A percentile compares a stretch with the other conserved stretches of the same genome.
These are phyloP conservation scores for Camelus bactrianus DNA, from an alignment of 2,113 vertebrate genomes.

Conservation along the genomic window DNA sequence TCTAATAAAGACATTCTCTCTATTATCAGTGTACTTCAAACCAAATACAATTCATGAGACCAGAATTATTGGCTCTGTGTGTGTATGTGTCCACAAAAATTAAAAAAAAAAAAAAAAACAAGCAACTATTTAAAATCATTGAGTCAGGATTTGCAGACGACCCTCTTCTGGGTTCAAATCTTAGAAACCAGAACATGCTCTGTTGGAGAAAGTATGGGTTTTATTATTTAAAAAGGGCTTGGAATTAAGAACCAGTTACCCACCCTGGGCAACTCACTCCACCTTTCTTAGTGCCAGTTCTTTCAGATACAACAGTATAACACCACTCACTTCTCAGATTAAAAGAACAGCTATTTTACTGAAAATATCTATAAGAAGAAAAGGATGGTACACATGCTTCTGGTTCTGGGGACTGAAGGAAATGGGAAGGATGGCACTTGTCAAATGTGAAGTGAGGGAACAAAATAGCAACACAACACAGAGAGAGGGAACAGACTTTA, in stretches of 20 bases:
- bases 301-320: not conserved
- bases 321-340: not conserved
- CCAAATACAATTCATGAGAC: not conserved
- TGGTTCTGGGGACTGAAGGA: not conserved
- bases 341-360: not conserved
- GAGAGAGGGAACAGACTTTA: not conserved
- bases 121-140: not conserved
- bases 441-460: not conserved
- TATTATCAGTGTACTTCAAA: not conserved
- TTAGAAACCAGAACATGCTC: not conserved
- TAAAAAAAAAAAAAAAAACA: not conserved
- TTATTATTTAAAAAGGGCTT: not conserved
- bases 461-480: not conserved
- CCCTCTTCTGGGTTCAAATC: not conserved
- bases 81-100: not conserved
- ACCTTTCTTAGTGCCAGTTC: not conserved
- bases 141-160: not conserved
- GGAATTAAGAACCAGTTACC: not conserved
- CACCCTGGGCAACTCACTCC: not conserved
- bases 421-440: not conserved
- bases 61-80: not conserved
- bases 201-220: fast-evolving
- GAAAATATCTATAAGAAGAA: not conserved
- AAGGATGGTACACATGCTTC: not conserved
- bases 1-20: not conserved